Evolutionary conservation across 2,888 invertebrate genomes (phyloP).

Genomic region (Sipunculus nudus): DNA sequence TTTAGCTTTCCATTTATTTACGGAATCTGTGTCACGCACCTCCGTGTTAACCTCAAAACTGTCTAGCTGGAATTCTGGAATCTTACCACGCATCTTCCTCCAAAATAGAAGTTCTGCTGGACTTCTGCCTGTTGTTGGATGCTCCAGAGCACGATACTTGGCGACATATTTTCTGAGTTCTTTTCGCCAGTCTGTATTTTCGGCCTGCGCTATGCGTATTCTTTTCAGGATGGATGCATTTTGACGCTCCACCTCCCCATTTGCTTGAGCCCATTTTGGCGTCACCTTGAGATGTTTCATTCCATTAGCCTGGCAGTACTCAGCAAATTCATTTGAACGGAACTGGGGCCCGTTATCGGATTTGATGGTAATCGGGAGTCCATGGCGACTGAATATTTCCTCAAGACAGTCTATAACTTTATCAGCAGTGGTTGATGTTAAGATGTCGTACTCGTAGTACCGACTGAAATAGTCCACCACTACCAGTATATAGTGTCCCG

Average conservation of each 20-base stretch:
- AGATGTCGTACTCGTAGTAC: no score
- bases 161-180: constrained; percentile 10
- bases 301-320: not conserved
- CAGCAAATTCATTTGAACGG: not conserved
- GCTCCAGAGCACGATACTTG: constrained; percentile 1
- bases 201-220: constrained; percentile 11
- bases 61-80: no score
- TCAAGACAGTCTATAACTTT: constrained; percentile 1
- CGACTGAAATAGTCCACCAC: no score
- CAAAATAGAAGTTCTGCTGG: no score
- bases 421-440: not conserved
- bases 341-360: constrained; percentile 1
- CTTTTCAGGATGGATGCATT: constrained; percentile 7
- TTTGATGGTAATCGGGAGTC: no score
- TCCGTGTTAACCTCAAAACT: no score
- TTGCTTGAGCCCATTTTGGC: constrained; percentile 10
- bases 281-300: constrained; percentile 3
- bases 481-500: no score
- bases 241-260: constrained; percentile 16
- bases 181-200: not conserved
- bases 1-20: not conserved
- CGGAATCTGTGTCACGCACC: no score
- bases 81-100: no score
- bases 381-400: not conserved
- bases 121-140: constrained; percentile 9